Conservation (phyloP, 2,113 vertebrate species). For the Bubalus kerabau region DNA sequence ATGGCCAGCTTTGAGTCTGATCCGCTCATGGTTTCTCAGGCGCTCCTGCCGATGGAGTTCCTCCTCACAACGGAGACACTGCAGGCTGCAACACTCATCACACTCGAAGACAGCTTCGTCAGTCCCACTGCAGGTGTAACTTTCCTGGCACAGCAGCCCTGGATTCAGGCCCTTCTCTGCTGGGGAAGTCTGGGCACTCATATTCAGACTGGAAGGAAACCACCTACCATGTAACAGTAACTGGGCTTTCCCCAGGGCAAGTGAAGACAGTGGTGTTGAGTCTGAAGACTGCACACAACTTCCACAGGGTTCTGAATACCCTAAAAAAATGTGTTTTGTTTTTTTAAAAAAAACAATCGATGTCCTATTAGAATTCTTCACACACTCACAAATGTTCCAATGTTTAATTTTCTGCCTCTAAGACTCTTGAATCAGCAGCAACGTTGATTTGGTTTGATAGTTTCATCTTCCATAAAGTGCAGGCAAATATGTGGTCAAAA, state of each 20-base stretch:
- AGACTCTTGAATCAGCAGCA: conserved; percentile 52
- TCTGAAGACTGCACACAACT: neutral
- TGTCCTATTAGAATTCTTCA: neutral
- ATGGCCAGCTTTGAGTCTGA: conserved; percentile 88
- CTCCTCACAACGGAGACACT: conserved; percentile 93
- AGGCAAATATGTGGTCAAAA: conserved; percentile 17
- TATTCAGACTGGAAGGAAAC: conserved; percentile 70
- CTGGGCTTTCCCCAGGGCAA: neutral
- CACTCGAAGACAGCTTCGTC: conserved; percentile 95
- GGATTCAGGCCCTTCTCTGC: conserved; percentile 88
- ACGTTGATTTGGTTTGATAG: neutral
- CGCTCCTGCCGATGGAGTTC: conserved; percentile 94
- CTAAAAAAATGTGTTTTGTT: neutral
- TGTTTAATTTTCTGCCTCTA: conserved; percentile 17
- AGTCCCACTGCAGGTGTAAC: conserved; percentile 93
- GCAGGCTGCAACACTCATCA: conserved; percentile 95
- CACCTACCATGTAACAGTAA: conserved; percentile 1
- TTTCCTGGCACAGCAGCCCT: conserved; percentile 91
- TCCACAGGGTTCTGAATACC: conserved; percentile 20
- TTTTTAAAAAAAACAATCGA: neutral
- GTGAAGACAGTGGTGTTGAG: neutral
- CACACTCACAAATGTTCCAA: neutral
- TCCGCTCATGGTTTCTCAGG: conserved; percentile 93
- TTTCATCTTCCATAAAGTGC: conserved; percentile 53
- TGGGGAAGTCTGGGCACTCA: conserved; percentile 87